Base-by-base conservation (phyloP, 2,888 invertebrate genomes). In the Epinotia bilunana region DNA sequence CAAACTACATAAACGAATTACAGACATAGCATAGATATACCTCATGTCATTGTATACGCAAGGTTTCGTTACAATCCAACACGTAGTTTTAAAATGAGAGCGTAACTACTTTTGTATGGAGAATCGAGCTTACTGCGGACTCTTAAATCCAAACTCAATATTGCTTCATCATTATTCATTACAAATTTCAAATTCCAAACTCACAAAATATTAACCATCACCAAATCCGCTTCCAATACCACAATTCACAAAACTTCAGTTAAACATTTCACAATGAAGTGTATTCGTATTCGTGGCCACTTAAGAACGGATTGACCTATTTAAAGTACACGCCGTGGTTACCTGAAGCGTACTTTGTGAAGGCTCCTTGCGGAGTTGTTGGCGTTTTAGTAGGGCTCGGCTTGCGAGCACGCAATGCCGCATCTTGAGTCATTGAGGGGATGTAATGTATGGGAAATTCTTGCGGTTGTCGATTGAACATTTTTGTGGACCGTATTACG, bases 231-330 rank as follows among this genome's bases (percentile, higher is more conserved):
- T 60, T 58, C 58, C 70, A 39, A 71, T 64, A 65, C 74, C 74
- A 61, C 70, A 71, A 74, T 74, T 64, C 74, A 70, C 58, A 64
- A 69, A 69, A 74, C 53, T 74, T 65, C 53, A 23, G 39, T 60
- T 57, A 60, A 71, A 74, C 70, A 69, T 63, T 72, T 63, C 39
- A 49, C 55, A 55, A 58, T 74, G 70, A 71, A 71, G 74, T 70
- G 64, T 62, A 74, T 61, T 61, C 73, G 53, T 55, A 23, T 62
- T 57, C 33, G 53, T 64, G 58, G 60, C 58, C 60, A 74, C 74
- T 74, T 74, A 74, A 74, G 74, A 74, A 74, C 74, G 60, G 74
- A 74, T 74, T 74, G 74, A 74, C 74, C 74, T 74, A 74, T 74
- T 71, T 74, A 53, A 49, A 39, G 53, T 23, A 65, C 74, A 49